Evolutionary conservation across 2,797 vertebrate genomes (phyloP).

Genomic region (Acrocephalus scirpaceus): DNA sequence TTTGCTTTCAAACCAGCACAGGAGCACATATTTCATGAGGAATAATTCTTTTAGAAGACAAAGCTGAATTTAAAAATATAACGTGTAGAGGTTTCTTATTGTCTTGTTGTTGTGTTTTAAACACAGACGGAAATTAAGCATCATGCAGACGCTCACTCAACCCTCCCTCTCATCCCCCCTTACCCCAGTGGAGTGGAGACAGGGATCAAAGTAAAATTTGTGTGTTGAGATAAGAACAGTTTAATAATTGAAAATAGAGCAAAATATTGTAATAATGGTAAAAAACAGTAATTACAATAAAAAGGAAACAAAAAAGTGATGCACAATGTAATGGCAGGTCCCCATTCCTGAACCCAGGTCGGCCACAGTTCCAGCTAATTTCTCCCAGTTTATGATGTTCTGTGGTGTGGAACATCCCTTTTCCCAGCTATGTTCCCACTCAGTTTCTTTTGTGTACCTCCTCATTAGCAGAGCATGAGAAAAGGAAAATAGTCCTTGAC

Average conservation of each 20-base stretch:
- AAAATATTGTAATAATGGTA: background rate
- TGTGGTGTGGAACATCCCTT: background rate
- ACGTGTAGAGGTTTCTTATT: background rate
- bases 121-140: background rate
- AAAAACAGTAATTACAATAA: background rate
- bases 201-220: background rate
- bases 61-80: background rate
- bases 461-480: background rate
- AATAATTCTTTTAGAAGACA: background rate
- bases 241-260: background rate
- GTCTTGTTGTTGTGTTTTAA: background rate
- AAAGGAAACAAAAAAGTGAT: background rate
- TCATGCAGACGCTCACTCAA: rapidly evolving
- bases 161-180: too few species aligned
- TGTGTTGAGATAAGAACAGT: background rate
- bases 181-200: background rate
- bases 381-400: background rate
- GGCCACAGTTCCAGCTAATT: rapidly evolving
- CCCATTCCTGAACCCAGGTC: rapidly evolving
- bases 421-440: background rate
- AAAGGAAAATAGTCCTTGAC: background rate
- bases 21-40: background rate
- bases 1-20: too few species aligned
- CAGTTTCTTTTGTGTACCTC: background rate
- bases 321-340: background rate